phyloP scores from a whole-genome alignment of 2,113 vertebrate genomes.

The Coptodon rendalli region DNA sequence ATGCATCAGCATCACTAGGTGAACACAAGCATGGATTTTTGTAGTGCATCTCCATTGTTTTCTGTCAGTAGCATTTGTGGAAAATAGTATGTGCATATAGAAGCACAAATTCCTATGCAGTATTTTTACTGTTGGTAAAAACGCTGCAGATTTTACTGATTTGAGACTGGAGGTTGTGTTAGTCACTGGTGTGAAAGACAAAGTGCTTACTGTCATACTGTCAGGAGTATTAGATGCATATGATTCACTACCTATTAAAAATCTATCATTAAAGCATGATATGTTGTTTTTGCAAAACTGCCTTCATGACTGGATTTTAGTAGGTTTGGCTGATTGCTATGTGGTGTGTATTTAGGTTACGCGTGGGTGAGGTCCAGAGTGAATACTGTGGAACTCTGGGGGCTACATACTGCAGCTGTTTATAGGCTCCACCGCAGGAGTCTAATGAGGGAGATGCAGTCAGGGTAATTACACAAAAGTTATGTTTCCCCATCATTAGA shows the following conservation, averaged over 20 bases:
- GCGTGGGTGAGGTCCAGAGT: slow-evolving; percentile 14
- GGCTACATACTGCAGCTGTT: slow-evolving; percentile 45
- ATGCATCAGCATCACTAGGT: background rate
- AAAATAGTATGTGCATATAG: background rate
- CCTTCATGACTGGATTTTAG: background rate
- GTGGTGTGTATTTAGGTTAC: slow-evolving; percentile 1
- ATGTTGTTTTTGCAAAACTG: background rate
- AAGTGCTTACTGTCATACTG: background rate
- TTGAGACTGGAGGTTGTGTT: background rate
- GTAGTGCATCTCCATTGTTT: background rate
- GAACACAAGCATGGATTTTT: background rate
- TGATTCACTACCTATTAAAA: background rate
- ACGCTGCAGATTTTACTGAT: background rate
- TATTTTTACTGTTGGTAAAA: background rate
- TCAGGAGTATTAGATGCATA: background rate
- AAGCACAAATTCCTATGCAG: background rate
- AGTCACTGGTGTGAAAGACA: background rate
- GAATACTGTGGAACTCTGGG: slow-evolving; percentile 6
- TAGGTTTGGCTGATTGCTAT: background rate
- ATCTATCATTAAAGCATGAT: background rate
- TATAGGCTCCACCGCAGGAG: slow-evolving; percentile 56
- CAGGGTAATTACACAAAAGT: slow-evolving; percentile 48
- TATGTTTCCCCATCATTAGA: slow-evolving; percentile 8
- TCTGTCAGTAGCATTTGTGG: background rate
- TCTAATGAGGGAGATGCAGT: slow-evolving; percentile 53